Base-by-base conservation (phyloP, 1,140 invertebrate genomes). In the Pseudomyrmex sp. region DNA sequence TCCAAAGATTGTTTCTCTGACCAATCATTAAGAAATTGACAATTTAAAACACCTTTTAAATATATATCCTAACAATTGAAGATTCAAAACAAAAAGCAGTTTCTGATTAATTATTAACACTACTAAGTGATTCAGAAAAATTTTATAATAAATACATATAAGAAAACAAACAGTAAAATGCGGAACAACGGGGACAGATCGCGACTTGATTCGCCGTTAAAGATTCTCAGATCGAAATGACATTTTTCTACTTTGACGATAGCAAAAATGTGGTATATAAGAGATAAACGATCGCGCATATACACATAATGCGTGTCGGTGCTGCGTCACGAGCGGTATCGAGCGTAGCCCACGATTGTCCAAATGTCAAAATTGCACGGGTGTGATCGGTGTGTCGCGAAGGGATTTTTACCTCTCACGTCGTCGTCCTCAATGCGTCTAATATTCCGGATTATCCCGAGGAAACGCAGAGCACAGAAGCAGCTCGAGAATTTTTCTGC, bases 311-410 rank as follows among this genome's bases (percentile, higher is more conserved):
- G 20, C 13, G 20, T 23, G 13, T 13, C n/a, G 1, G n/a, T 35
- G 3, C 59, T 44, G 13, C 13, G 10, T 69, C 52, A 52, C 65
- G 15, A 44, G 3, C 54, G 15, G 10, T 72, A 72, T 72, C 76
- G 54, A 79, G 15, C 74, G 74, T 12, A n/a, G 0, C 5, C 52
- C 65, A 35, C 12, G 54, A 26, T 50, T 70, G 54, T 54, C 10
- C 20, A 58, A 69, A 80, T 54, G 44, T 70, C 76, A 72, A 70
- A 69, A 56, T 69, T 18, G 15, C 15, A 62, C 72, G 35, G 5
- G 35, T 35, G 35, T 35, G 35, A 35, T 35, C 35, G 35, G 9
- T 44, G 35, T 79, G 20, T 2, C 18, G 20, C 12, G 13, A 23
- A 3, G 15, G 18, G 20, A 13, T 13, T 8, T 70, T 79, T 70